Evolutionary conservation across 2,797 vertebrate species (phyloP), one percentile per base, ranked within the genome.

Genomic region (Neomorphus geoffroyi): DNA sequence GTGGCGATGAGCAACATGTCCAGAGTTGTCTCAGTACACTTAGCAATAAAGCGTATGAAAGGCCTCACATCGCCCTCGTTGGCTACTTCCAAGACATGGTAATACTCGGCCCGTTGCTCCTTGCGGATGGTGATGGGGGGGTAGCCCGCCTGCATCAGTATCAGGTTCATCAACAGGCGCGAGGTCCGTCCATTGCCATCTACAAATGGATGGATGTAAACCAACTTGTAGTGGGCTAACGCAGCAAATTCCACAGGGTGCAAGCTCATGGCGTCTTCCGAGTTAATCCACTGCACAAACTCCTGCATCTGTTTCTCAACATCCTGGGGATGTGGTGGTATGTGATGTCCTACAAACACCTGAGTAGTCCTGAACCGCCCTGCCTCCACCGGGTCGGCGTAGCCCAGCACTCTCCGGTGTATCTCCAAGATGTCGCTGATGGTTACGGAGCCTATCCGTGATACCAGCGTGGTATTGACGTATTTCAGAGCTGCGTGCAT

Each of bases 41-140:
- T 99, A 62, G 99, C 99, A 4, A 99, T 99, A 62, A 99, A 99
- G 66, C 99, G 99, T 75, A 99, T 99, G 96, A 99, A 99, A 2
- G 99, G 99, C 54, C 99, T 96, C 17, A 99, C 98, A 0, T 99
- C 99, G 0, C 99, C 99, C 95, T 99, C 99, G 0, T 99, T 99
- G 96, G 99, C 99, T 0, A 98, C 98, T 94, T 99, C 99, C 43
- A 99, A 83, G 23, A 98, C 98, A 0, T 98, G 86, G 28, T 99
- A 99, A 61, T 99, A 99, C 96, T 99, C 99, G 0, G 98, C 98
- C 5, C 99, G 93, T 88, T 99, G 99, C 90, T 99, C 99, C 96
- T 99, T 99, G 64, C 99, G 98, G 84, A 99, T 98, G 26, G 99
- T 99, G 97, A 99, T 98, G 7, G 99, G 99, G 0, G 99, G 99